Percentiles rank a stretch among this genome's conserved stretches.
phyloP scores from a whole-genome alignment of 2,797 vertebrate species.

The Sphenopsis melanotis region DNA sequence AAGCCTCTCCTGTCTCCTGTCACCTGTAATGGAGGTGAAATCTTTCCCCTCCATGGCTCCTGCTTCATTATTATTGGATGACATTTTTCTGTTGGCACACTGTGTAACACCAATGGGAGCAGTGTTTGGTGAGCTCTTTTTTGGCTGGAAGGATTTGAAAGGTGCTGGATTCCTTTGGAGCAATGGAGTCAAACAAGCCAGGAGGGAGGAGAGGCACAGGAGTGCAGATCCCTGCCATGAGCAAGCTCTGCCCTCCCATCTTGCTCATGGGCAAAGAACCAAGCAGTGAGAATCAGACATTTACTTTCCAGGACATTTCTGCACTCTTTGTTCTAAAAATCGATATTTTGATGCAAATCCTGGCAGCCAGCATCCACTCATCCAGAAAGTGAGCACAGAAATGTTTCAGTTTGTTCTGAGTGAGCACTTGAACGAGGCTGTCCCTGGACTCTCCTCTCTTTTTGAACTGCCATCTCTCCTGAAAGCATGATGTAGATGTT shows the following conservation, averaged over 20 bases:
- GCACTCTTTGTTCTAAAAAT: conserved; percentile 2
- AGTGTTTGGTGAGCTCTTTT: not conserved
- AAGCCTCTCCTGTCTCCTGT: not conserved
- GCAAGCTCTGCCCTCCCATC: accelerated
- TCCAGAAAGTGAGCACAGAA: not conserved
- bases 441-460: not conserved
- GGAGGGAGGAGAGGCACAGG: not conserved
- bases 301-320: not conserved
- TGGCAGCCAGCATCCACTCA: not conserved
- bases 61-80: not conserved
- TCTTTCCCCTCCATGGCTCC: not conserved
- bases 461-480: not conserved
- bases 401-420: not conserved
- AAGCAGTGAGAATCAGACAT: not conserved
- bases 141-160: not conserved
- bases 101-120: not conserved
- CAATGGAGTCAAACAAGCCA: not conserved
- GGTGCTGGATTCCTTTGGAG: not conserved
- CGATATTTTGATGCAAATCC: conserved; percentile 21
- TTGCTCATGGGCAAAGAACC: not conserved
- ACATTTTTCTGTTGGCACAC: not conserved
- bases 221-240: not conserved
- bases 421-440: not conserved
- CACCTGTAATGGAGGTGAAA: not conserved
- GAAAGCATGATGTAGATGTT: not conserved